Conservation (phyloP, 2,888 invertebrate species). For the Orthosia cruda region DNA sequence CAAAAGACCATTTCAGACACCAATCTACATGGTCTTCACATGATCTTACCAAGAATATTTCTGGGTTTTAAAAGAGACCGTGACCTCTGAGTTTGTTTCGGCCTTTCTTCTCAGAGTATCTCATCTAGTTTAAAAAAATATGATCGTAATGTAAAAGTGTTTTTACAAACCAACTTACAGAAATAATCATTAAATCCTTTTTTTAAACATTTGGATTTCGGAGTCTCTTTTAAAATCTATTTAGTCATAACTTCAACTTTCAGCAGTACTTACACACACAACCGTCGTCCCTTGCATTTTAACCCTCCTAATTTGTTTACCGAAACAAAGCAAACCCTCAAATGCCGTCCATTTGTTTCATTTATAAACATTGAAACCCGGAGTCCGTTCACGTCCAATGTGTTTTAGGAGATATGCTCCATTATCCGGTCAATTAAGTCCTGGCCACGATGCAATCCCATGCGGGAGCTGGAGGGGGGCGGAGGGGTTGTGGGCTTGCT, state of each 20-base stretch:
- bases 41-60: no score
- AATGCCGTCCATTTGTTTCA: slow-evolving; percentile 29
- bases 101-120: no score
- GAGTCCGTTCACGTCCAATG: slow-evolving; percentile 36
- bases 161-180: no score
- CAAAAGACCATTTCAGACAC: no score
- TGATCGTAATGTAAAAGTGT: no score
- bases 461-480: not conserved
- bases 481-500: slow-evolving; percentile 22
- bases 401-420: slow-evolving; percentile 58
- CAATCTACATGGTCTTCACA: no score
- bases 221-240: not conserved
- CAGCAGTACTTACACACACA: not conserved
- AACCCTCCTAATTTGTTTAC: slow-evolving; percentile 41
- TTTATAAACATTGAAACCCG: slow-evolving; percentile 47
- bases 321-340: slow-evolving; percentile 16
- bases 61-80: no score
- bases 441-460: slow-evolving; percentile 40
- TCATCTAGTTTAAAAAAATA: no score
- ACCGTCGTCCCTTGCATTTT: not conserved
- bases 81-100: no score
- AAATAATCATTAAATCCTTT: no score
- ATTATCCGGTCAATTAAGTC: slow-evolving; percentile 63
- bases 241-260: not conserved
- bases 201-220: not conserved